Conservation (phyloP, 1,140 invertebrate genomes). For the Chymomyza costata region DNA sequence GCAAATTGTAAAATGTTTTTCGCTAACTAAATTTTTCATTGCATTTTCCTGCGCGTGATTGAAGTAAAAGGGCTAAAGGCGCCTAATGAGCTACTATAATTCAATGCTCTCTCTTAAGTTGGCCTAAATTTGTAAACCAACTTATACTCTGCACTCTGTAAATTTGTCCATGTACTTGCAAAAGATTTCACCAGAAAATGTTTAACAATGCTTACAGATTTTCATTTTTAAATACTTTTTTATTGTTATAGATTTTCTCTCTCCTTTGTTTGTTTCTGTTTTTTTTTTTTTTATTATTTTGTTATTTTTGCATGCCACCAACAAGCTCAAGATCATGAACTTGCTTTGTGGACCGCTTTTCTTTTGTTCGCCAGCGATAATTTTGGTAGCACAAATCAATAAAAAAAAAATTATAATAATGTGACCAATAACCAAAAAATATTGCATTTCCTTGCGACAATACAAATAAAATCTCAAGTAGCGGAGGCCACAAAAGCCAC, state of each 20-base stretch:
- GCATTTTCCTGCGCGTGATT: conserved; percentile 47
- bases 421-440: conserved; percentile 37
- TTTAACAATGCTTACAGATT: too few relatives aligned
- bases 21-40: conserved; percentile 26
- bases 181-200: conserved; percentile 59
- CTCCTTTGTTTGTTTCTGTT: too few relatives aligned
- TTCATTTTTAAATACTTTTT: too few relatives aligned
- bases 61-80: conserved; percentile 62
- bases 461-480: conserved; percentile 15
- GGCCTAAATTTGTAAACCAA: conserved; percentile 55
- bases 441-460: conserved; percentile 43
- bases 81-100: conserved; percentile 67
- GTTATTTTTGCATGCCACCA: conserved; percentile 19
- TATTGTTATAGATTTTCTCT: too few relatives aligned
- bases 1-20: conserved; percentile 51
- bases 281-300: too few relatives aligned
- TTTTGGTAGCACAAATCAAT: conserved; percentile 70
- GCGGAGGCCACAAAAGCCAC: conserved; percentile 1
- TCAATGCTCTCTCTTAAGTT: conserved; percentile 52
- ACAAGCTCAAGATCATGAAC: conserved; percentile 19
- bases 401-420: conserved; percentile 48
- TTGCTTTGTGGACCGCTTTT: conserved; percentile 11
- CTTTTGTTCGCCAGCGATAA: conserved; percentile 47
- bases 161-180: conserved; percentile 15
- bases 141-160: too few relatives aligned